These are phyloP conservation scores for Pseudococcus viburni DNA, from an alignment of 2,888 invertebrate species.

Conservation along the genomic window DNA sequence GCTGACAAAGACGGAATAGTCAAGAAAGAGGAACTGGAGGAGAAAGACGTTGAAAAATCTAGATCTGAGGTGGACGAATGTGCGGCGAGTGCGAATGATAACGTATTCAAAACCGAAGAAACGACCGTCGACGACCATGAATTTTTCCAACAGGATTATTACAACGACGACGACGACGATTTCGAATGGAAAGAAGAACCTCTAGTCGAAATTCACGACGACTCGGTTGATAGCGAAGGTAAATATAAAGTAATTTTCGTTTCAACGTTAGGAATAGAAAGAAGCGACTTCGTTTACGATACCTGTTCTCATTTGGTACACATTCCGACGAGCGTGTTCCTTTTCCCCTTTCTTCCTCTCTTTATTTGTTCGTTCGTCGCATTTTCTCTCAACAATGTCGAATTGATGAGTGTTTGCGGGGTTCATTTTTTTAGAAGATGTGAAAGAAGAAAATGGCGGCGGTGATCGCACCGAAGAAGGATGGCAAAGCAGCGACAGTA, in stretches of 20 bases:
- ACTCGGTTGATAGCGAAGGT: constrained; percentile 59
- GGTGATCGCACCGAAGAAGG: constrained; percentile 53
- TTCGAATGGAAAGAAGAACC: constrained; percentile 68
- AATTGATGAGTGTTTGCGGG: not conserved
- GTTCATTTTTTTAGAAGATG: not conserved
- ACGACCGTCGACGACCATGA: not conserved
- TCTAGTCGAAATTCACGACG: constrained; percentile 44
- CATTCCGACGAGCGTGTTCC: too few species aligned
- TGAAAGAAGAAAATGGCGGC: constrained; percentile 41
- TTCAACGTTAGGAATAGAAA: too few species aligned
- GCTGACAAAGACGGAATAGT: not conserved
- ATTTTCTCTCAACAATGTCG: not conserved
- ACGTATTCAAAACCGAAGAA: constrained; percentile 39
- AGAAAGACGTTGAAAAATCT: not conserved
- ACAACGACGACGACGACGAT: constrained; percentile 67
- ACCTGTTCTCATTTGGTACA: too few species aligned
- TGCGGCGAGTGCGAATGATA: not conserved
- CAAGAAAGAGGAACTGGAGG: constrained; percentile 44
- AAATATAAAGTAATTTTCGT: not conserved
- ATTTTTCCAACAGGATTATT: constrained; percentile 44
- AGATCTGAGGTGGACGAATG: not conserved
- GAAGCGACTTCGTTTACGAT: too few species aligned
- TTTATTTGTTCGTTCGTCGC: too few species aligned
- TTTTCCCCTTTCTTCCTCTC: too few species aligned
- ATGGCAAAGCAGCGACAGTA: constrained; percentile 66